phyloP scores from a whole-genome alignment of 2,113 vertebrate species.

The Callithrix jacchus region DNA sequence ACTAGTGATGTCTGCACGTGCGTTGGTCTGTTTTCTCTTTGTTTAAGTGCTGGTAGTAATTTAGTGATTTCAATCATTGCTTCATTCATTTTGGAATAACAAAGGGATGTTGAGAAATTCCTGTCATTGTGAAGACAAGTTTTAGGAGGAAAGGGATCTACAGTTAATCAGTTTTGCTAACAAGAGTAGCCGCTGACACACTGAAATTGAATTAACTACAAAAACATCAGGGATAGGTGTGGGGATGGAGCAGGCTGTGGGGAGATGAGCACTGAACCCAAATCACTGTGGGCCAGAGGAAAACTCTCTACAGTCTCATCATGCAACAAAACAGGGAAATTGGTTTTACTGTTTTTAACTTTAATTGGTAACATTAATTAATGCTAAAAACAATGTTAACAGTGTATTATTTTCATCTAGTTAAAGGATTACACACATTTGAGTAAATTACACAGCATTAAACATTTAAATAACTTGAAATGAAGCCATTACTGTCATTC shows the following conservation, averaged over 20 bases:
- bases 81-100: conserved; percentile 39
- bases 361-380: conserved; percentile 77
- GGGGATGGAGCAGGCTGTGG: neutral
- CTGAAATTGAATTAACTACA: conserved; percentile 52
- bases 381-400: conserved; percentile 75
- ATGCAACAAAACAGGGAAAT: conserved; percentile 7
- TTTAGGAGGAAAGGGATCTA: conserved; percentile 22
- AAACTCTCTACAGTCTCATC: conserved; percentile 5
- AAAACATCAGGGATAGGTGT: neutral
- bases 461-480: conserved; percentile 82
- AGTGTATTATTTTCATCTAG: conserved; percentile 77
- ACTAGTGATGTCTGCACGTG: neutral
- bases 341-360: conserved; percentile 57
- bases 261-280: neutral
- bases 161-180: conserved; percentile 2
- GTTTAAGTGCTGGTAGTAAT: conserved; percentile 33
- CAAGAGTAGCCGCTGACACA: neutral
- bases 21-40: neutral
- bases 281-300: neutral
- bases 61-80: conserved; percentile 50
- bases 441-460: conserved; percentile 79
- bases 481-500: conserved; percentile 83
- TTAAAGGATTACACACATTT: conserved; percentile 76
- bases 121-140: conserved; percentile 34
- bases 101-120: neutral